Evolutionary conservation across 2,797 vertebrate species (phyloP), one percentile per base, ranked within the genome.

Genomic region (Acrossocheilus wenchowensis): DNA sequence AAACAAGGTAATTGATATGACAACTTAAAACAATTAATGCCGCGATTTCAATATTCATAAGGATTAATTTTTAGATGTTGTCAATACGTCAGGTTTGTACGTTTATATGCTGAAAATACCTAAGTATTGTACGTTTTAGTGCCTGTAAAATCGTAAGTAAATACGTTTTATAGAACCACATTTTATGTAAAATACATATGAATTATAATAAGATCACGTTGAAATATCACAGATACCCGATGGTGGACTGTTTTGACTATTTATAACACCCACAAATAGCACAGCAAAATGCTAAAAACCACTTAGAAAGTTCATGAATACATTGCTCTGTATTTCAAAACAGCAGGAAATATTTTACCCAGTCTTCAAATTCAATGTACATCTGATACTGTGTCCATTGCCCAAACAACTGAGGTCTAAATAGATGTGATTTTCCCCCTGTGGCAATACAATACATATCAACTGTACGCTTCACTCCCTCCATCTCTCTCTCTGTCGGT

Each of bases 381-480:
- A 30, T 36, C 26, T 69, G 17, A 81, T 36, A 50, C 36, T 34
- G 43, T 82, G 66, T 71, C 30, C 34, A 66, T 2, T 39, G 17
- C 36, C 12, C 30, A 52, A 84, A 74, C 19, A 71, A 71, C 21
- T 17, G 15, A 36, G 6, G 30, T 68, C 64, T 68, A 68, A 68
- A 36, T 17, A 17, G 64, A 68, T 68, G 64, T 68, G 64, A 36
- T 17, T 66, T 66, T 34, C 14, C 62, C 62, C 26, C 62, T 3
- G 62, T 19, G 30, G 15, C 15, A 19, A 36, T 34, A 34, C 6
- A 66, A 66, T 36, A 43, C 21, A 21, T 41, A 71, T 41, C 21
- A 41, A 12, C 36, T 39, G 36, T 83, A 74, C 60, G 23, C 57
- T 83, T 75, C 14, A 41, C 26, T 68, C 64, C 64, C 64, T 69